phyloP scores from a whole-genome alignment of 1,140 invertebrate genomes.

The Sinella curviseta region DNA sequence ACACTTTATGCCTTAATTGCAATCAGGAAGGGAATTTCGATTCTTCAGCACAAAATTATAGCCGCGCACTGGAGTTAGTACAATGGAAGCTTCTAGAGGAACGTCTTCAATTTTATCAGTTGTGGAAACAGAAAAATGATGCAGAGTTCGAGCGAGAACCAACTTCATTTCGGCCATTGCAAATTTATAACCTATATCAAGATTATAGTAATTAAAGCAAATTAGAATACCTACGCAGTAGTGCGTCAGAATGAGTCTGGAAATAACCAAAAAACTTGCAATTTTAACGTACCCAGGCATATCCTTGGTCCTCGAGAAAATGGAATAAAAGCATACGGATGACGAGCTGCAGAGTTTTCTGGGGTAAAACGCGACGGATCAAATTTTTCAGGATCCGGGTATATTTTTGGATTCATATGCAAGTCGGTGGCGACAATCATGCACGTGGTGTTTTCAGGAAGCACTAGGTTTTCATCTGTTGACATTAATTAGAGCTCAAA shows the following conservation, averaged over 20 bases:
- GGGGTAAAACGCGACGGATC: slow-evolving; percentile 58
- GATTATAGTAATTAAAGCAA: neutral
- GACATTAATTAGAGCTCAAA: neutral
- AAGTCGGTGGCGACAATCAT: slow-evolving; percentile 36
- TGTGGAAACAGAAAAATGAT: slow-evolving; percentile 50
- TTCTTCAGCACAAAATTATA: slow-evolving; percentile 6
- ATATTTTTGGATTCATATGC: slow-evolving; percentile 55
- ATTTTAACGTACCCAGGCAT: slow-evolving; percentile 55
- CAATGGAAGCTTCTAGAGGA: neutral
- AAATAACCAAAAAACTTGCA: slow-evolving; percentile 27
- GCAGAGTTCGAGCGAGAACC: slow-evolving; percentile 57
- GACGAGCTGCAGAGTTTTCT: slow-evolving; percentile 53
- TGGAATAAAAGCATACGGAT: slow-evolving; percentile 59
- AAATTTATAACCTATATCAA: slow-evolving; percentile 56
- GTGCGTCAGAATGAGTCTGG: too few species aligned
- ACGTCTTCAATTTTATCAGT: slow-evolving; percentile 7
- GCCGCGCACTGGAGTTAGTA: neutral
- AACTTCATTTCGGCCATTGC: slow-evolving; percentile 65
- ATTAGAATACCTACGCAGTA: too few species aligned
- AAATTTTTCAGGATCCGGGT: slow-evolving; percentile 57
- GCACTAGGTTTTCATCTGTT: neutral
- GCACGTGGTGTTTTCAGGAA: neutral
- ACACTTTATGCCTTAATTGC: neutral
- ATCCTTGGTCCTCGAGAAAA: slow-evolving; percentile 60
- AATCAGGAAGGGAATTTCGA: neutral